Base-by-base conservation (phyloP, 2,888 invertebrate genomes). In the Metalampra italica region DNA sequence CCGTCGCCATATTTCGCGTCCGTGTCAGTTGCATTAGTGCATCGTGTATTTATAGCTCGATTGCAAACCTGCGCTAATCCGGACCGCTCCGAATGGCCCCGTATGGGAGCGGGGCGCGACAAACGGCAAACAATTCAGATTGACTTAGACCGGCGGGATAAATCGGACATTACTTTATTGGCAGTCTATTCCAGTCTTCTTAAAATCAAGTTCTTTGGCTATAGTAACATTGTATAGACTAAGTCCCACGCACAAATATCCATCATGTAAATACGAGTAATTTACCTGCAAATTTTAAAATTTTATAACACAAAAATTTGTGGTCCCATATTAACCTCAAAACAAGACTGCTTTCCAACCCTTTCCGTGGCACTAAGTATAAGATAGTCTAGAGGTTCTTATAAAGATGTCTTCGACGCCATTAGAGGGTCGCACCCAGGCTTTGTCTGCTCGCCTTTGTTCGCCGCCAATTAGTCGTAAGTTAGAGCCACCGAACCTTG, bases 371-470 rank as follows among this genome's bases (percentile, higher is more conserved):
- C 42, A 29, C 9, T 1, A 22, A 15, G 43, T 12, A 34, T 11
- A 11, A 11, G 34, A 9, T 14, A 42, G 42, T 13, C 12, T n/a
- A 43, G 22, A 45, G 46, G 45, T 22, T 38, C 32, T 57, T 56
- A 66, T 68, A 75, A 71, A 75, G 75, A 75, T 71, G 74, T 70
- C 71, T 64, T 60, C 60, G 59, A 63, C 55, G 57, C 75, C 70
- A 78, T 82, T 81, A 78, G 60, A 55, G 59, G 59, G 63, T 64
- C 61, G 64, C 58, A 55, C 62, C 59, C 57, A 39, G 60, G 68
- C 66, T 68, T 71, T 74, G 69, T 76, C 68, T 71, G 66, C 59
- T 60, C 59, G 58, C 69, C 78, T 79, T 85, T 85, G 84, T 85
- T 77, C 78, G 49, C 56, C 70, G 66, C 75, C 85, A 85, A 83